Base-by-base conservation (phyloP, 1,140 invertebrate genomes). In the Heliconius nattereri region DNA sequence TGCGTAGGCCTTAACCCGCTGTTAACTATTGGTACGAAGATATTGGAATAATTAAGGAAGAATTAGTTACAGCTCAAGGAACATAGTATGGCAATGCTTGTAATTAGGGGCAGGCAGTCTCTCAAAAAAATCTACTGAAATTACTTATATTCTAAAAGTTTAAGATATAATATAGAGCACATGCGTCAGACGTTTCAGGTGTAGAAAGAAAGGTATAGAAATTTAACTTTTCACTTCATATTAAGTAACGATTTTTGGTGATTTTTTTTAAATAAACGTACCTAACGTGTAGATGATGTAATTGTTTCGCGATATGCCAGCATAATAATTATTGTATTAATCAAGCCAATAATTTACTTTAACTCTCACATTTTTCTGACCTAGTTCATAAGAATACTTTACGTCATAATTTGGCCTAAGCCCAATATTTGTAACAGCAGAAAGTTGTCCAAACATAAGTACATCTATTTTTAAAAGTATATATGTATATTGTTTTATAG, bases 371-470 rank as follows among this genome's bases (percentile, higher is more conserved):
- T 72, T 72, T 72, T 72, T 85, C 13, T 85, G 86, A 87, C 86
- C 86, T 85, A 87, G 79, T 86, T 85, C 85, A 83, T 81, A 78
- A 81, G 79, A 82, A 83, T 81, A 87, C 79, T 85, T 85, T 85
- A 84, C 84, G 84, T 81, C 83, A 81, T 81, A 79, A 76, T 84
- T 87, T 87, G 86, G 86, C 83, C 79, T 83, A 81, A 76, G 79
- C 85, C 85, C 86, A 87, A 85, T 81, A 81, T 84, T 83, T 83
- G 81, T 57, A 78, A 80, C 77, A 81, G 81, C 78, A 83, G 83
- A 84, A 84, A 81, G 57, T 49, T 82, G 77, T 80, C 80, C 81
- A 81, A 80, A 78, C 80, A 81, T 81, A 82, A 76, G 70, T 66
- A 72, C 26, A 32, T n/a, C 9, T 54, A 57, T 78, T 72, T 26